Base-by-base conservation (phyloP, 2,888 invertebrate species). In the Pachymerium ferrugineum region DNA sequence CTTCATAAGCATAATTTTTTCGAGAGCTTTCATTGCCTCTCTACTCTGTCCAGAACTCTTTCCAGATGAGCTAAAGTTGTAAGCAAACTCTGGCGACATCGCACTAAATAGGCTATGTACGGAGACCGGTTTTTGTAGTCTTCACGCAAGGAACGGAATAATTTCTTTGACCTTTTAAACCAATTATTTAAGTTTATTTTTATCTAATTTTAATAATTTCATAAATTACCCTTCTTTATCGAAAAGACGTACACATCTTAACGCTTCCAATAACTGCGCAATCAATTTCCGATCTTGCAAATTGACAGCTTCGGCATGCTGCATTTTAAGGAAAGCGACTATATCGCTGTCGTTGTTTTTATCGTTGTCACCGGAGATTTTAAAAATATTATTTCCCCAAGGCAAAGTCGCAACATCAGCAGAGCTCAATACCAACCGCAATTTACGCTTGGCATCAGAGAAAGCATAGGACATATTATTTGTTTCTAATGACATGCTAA, bases 351-450 rank as follows among this genome's bases (percentile, higher is more conserved):
- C 81, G 73, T 79, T 78, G 19, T 75, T 74, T 62, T 74, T 74
- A 19, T 74, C 70, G 29, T 5, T 33, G 22, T 33, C 38, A 22
- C 28, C 25, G 19, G 31, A 25, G 3, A 16, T 25, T 38, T 71
- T 19, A n/a, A 31, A 62, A 6, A 19, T 6, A 25, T 67, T 62
- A 2, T 28, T 35, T 14, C 67, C 30, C 76, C 77, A 77, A 5
- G 78, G 78, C 25, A 78, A 68, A 14, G 76, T 74, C 73, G 79
- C 80, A 29, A 81, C 78, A 76, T 95, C 94, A 0, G 93, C 92
- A 78, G 91, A 92, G 77, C 96, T 93, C 33, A 98, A 86, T 73
- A 97, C 97, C 78, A 93, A 86, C 25, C 97, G 87, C 75, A 98
- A 85, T 81, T 97, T 97, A 77, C 93, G 89, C 83, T 97, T 96